These are phyloP conservation scores for Papilio protenor DNA, from an alignment of 2,888 invertebrate genomes.

Conservation along the genomic window DNA sequence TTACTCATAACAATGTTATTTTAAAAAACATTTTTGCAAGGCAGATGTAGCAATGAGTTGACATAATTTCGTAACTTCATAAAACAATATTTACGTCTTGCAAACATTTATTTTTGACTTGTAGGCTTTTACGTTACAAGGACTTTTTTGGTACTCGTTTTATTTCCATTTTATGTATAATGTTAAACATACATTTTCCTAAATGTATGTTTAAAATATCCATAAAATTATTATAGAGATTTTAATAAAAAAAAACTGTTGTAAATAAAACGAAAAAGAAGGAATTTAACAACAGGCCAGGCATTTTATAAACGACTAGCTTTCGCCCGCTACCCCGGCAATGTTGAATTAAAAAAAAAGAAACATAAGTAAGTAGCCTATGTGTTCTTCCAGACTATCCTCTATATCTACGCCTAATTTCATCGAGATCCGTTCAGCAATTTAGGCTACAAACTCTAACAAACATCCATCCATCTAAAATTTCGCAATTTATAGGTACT, in stretches of 20 bases:
- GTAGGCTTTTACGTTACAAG: not conserved
- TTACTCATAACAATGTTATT: conserved; percentile 14
- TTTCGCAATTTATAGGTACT: too few relatives aligned
- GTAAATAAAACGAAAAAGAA: not conserved
- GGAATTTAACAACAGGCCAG: not conserved
- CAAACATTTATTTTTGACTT: not conserved
- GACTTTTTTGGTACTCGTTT: not conserved
- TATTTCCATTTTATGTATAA: not conserved
- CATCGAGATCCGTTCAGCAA: too few relatives aligned
- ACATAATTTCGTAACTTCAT: not conserved
- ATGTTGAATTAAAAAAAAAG: too few relatives aligned
- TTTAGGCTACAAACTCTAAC: too few relatives aligned
- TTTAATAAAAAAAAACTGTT: not conserved
- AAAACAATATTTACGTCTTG: not conserved
- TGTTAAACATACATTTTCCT: too few relatives aligned
- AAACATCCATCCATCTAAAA: too few relatives aligned
- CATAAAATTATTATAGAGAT: too few relatives aligned
- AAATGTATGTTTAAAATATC: too few relatives aligned
- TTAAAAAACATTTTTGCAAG: not conserved
- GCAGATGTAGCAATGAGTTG: not conserved
- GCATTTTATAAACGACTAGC: not conserved
- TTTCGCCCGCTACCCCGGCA: too few relatives aligned
- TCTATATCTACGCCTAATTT: too few relatives aligned
- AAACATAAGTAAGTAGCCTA: too few relatives aligned
- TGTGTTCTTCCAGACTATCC: too few relatives aligned